Evolutionary conservation across 2,113 vertebrate genomes (phyloP).

Genomic region (Acanthochromis polyacanthus): DNA sequence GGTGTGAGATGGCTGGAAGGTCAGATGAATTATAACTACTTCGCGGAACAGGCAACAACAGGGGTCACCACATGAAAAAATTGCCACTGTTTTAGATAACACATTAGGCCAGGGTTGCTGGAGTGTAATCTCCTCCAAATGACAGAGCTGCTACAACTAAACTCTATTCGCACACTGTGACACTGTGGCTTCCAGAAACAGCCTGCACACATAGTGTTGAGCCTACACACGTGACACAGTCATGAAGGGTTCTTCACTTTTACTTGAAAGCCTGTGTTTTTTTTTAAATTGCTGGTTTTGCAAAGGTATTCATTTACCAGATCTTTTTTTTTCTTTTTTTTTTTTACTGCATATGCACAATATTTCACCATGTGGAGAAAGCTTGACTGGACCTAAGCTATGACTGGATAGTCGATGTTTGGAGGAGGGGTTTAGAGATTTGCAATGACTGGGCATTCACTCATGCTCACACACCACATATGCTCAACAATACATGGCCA

Average conservation of each 20-base stretch:
- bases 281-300: too few relatives aligned
- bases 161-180: too few relatives aligned
- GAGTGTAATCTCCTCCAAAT: not conserved
- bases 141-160: not conserved
- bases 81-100: not conserved
- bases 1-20: too few relatives aligned
- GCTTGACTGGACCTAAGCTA: not conserved
- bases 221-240: not conserved
- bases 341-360: too few relatives aligned
- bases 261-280: too few relatives aligned
- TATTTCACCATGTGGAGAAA: not conserved
- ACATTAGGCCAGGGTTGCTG: not conserved
- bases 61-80: not conserved
- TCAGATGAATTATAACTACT: too few relatives aligned
- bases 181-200: too few relatives aligned
- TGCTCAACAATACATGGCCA: conserved; percentile 1
- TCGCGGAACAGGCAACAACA: not conserved
- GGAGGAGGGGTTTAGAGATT: not conserved
- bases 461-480: not conserved
- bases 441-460: not conserved
- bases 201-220: too few relatives aligned
- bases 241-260: not conserved
- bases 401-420: not conserved
- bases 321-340: too few relatives aligned
- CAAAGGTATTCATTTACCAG: too few relatives aligned